phyloP scores from a whole-genome alignment of 2,113 vertebrate species.

The Pristiophorus japonicus region DNA sequence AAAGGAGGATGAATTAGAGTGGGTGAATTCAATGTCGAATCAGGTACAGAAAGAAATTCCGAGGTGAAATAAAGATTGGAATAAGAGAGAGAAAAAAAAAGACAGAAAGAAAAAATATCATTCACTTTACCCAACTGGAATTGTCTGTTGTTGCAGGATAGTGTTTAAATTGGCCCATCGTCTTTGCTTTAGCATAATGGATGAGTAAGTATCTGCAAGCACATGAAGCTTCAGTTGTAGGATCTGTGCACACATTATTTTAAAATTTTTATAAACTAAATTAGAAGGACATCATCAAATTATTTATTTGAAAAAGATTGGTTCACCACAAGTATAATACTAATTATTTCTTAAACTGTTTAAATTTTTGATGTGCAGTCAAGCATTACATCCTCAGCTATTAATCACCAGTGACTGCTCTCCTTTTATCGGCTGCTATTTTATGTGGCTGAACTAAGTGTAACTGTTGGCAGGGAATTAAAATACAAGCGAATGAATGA shows the following conservation, averaged over 20 bases:
- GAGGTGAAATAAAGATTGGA: not conserved
- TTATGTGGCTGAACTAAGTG: constrained; percentile 29
- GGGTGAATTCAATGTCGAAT: not conserved
- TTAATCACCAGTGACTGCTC: constrained; percentile 47
- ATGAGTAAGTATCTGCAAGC: not conserved
- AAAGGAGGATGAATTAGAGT: not conserved
- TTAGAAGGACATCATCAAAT: not conserved
- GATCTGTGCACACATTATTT: not conserved
- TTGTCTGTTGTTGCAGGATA: not conserved
- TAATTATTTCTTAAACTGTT: constrained; percentile 54
- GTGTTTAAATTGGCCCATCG: not conserved
- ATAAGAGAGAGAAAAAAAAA: not conserved
- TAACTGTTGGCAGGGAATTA: constrained; percentile 30
- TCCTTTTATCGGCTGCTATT: constrained; percentile 16
- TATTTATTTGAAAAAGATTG: constrained; percentile 46
- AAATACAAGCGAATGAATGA: not conserved
- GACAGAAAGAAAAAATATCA: not conserved
- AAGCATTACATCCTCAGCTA: constrained; percentile 50
- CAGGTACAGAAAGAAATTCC: not conserved
- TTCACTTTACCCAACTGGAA: not conserved
- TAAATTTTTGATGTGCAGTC: constrained; percentile 47
- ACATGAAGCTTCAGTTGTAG: not conserved
- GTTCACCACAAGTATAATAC: constrained; percentile 49
- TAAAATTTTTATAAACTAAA: not conserved
- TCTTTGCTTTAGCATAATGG: not conserved